Percentiles rank a stretch among this genome's conserved stretches.
phyloP scores from a whole-genome alignment of 2,797 vertebrate species.

The Rhabdomys pumilio region DNA sequence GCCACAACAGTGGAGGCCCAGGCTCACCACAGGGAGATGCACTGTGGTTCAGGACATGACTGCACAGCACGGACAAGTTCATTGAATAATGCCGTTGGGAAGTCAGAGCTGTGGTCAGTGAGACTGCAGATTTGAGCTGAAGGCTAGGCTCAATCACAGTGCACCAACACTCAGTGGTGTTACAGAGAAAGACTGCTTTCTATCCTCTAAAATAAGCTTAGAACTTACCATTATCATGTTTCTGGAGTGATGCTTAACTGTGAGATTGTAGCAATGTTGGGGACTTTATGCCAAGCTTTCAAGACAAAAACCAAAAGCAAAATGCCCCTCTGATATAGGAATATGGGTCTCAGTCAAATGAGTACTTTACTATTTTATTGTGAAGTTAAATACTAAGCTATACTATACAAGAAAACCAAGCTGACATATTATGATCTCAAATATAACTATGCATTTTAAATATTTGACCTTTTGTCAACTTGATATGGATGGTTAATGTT shows the following conservation, averaged over 20 bases:
- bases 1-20: slow-evolving; percentile 2
- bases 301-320: slow-evolving; percentile 1
- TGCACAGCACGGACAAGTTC: background rate
- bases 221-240: slow-evolving; percentile 10
- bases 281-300: background rate
- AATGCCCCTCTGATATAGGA: background rate
- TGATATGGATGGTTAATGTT: background rate
- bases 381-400: slow-evolving; percentile 10
- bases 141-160: background rate
- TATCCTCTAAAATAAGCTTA: slow-evolving; percentile 32
- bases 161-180: background rate
- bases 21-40: background rate
- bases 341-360: slow-evolving; percentile 16
- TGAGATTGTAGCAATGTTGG: background rate
- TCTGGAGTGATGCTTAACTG: slow-evolving; percentile 43
- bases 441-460: background rate
- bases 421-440: background rate
- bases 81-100: slow-evolving; percentile 50
- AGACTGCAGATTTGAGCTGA: background rate
- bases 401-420: slow-evolving; percentile 38
- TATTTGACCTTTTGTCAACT: background rate
- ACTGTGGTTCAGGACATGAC: slow-evolving; percentile 40
- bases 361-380: slow-evolving; percentile 48
- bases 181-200: slow-evolving; percentile 15
- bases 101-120: slow-evolving; percentile 35